Evolutionary conservation across 2,797 vertebrate species (phyloP).

Genomic region (Salarias fasciatus): DNA sequence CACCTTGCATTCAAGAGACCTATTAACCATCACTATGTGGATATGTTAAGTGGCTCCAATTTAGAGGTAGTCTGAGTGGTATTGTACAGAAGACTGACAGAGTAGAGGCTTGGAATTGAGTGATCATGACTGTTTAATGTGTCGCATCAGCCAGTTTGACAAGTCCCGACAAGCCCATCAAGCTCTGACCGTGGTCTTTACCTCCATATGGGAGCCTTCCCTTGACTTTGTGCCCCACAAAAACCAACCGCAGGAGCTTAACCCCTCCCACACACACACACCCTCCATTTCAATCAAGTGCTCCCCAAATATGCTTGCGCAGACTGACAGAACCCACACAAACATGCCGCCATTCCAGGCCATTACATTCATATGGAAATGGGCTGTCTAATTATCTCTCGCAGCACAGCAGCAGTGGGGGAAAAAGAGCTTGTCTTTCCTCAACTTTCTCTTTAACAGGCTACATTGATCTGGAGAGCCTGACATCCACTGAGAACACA

Average conservation of each 20-base stretch:
- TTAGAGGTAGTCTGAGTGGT: slow-evolving; percentile 33
- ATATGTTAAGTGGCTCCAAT: slow-evolving; percentile 36
- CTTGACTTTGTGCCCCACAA: slow-evolving; percentile 13
- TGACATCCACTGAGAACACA: slow-evolving; percentile 41
- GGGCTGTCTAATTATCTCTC: slow-evolving; percentile 60
- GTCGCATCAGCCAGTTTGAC: slow-evolving; percentile 35
- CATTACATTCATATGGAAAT: slow-evolving; percentile 66
- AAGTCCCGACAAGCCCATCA: slow-evolving; percentile 36
- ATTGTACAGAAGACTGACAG: slow-evolving; percentile 27
- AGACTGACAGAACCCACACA: slow-evolving; percentile 50
- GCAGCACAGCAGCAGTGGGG: slow-evolving; percentile 31
- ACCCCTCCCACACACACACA: slow-evolving; percentile 25
- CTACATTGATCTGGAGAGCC: slow-evolving; percentile 50
- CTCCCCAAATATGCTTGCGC: slow-evolving; percentile 13
- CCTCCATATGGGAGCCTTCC: slow-evolving; percentile 22
- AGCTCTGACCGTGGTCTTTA: slow-evolving; percentile 37
- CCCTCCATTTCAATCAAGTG: slow-evolving; percentile 32
- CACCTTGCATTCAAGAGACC: slow-evolving; percentile 33
- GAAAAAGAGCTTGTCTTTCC: slow-evolving; percentile 31
- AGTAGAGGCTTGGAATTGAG: slow-evolving; percentile 32
- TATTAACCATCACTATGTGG: slow-evolving; percentile 31
- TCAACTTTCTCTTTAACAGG: slow-evolving; percentile 53
- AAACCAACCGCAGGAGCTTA: slow-evolving; percentile 26
- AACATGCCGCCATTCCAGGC: slow-evolving; percentile 25
- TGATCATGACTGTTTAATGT: slow-evolving; percentile 38